Evolutionary conservation across 2,113 vertebrate species (phyloP).

Genomic region (Thunnus maccoyii): DNA sequence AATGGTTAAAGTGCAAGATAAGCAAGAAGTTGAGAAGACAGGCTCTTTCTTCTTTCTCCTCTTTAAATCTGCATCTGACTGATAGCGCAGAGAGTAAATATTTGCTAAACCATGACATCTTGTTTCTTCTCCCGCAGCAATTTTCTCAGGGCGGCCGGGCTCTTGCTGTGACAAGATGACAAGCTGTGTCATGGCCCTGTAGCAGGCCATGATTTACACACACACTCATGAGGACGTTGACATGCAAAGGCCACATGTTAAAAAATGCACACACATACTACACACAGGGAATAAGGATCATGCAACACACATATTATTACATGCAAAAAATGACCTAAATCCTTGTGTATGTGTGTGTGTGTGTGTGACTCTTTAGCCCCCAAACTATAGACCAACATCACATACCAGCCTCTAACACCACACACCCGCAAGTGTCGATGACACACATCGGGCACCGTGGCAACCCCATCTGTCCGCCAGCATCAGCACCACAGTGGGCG

Average conservation of each 20-base stretch:
- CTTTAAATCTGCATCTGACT: slow-evolving; percentile 47
- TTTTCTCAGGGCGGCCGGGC: slow-evolving; percentile 48
- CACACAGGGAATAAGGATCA: neutral
- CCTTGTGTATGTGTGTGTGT: neutral
- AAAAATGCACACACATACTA: slow-evolving; percentile 15
- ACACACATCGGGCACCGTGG: slow-evolving; percentile 54
- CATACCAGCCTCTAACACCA: slow-evolving; percentile 49
- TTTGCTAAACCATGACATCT: slow-evolving; percentile 66
- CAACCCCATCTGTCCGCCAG: slow-evolving; percentile 60
- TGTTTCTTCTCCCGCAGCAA: slow-evolving; percentile 64
- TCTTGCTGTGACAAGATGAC: slow-evolving; percentile 74
- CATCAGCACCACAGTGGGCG: slow-evolving; percentile 39
- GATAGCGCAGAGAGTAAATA: slow-evolving; percentile 41
- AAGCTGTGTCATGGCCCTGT: slow-evolving; percentile 64
- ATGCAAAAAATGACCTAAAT: slow-evolving; percentile 18
- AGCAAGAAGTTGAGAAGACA: slow-evolving; percentile 32
- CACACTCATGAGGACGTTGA: slow-evolving; percentile 19
- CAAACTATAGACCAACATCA: slow-evolving; percentile 48
- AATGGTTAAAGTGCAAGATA: slow-evolving; percentile 15
- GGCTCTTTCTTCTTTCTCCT: neutral
- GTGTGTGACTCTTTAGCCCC: slow-evolving; percentile 40
- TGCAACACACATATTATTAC: neutral
- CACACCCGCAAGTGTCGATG: slow-evolving; percentile 55
- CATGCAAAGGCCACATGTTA: slow-evolving; percentile 46
- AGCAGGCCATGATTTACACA: slow-evolving; percentile 48